Evolutionary conservation across 1,140 invertebrate species (phyloP), one percentile per base, ranked within the genome.

Genomic region (Drosophila lacteicornis): DNA sequence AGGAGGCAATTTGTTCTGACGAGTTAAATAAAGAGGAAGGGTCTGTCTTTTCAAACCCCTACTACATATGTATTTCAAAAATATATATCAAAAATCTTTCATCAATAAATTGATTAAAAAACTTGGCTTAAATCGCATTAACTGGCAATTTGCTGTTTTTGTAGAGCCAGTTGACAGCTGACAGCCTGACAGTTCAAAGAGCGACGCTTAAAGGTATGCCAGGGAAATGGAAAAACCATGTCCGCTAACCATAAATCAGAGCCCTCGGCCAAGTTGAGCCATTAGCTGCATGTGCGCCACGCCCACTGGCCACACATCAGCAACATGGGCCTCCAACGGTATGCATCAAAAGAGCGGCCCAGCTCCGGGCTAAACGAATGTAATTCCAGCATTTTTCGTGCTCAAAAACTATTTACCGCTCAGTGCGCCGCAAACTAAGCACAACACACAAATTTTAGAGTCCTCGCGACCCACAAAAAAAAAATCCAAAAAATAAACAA

Each of bases 371-470:
- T 66, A 70, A 79, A 55, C 69, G 66, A 74, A 62, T 82, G 67
- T 82, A 78, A 87, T 90, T 79, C 71, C 51, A 70, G 50, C 71
- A 70, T 79, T 84, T 75, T 81, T 55, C 75, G 70, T 82, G 70
- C 79, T 85, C 79, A 75, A 90, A 90, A 90, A 90, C 85, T 90
- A 91, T 90, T 90, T 90, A 70, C 60, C 79, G 67, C 75, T 62
- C 46, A 53, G 19, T 84, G 80, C 63, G 47, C 33, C 49, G 84
- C 80, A 90, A 84, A 84, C 79, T 73, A 90, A 90, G 62, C 56
- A 22, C 50, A 15, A 51, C 46, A 61, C 67, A 57, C 62, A 53
- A 58, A 69, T 82, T 86, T 62, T 56, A 66, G 40, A 79, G 12
- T 42, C 51, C 58, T 22, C 27, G 40, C 1, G 36, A 15, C 19